Conservation (phyloP, 1,140 invertebrate species). For the Ladona fulva region DNA sequence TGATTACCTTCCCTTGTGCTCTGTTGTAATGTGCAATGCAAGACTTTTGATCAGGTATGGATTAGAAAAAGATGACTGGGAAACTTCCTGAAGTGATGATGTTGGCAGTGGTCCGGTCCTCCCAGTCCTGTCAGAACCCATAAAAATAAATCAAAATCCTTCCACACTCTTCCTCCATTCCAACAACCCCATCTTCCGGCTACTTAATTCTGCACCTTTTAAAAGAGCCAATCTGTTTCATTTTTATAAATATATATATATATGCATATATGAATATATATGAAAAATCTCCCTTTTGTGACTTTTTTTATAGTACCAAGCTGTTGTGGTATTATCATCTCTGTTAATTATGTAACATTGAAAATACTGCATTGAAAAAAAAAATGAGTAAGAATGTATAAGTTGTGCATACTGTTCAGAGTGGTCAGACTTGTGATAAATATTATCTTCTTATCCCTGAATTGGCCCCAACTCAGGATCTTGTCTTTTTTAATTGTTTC, state of each 20-base stretch:
- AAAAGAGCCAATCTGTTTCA: background rate
- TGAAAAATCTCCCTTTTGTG: background rate
- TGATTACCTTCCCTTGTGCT: no score
- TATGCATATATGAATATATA: background rate
- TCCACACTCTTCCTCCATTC: background rate
- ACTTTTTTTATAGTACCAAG: background rate
- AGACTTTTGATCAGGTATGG: no score
- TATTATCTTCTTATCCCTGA: conserved; percentile 8
- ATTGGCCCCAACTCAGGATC: conserved; percentile 2
- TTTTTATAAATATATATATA: background rate
- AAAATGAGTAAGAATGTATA: background rate
- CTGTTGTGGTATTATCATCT: background rate
- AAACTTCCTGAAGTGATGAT: no score
- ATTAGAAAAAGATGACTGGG: no score
- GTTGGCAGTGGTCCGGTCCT: background rate
- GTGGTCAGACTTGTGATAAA: conserved; percentile 5
- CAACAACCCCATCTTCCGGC: background rate
- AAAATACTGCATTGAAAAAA: background rate
- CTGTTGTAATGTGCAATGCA: no score
- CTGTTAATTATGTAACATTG: conserved; percentile 9
- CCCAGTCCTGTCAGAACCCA: background rate
- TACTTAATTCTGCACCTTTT: background rate
- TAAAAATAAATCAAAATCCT: background rate
- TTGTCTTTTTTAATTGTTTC: background rate
- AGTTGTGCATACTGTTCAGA: conserved; percentile 6